Base-by-base conservation (phyloP, 2,797 vertebrate species). In the Hozukius guyotensis region DNA sequence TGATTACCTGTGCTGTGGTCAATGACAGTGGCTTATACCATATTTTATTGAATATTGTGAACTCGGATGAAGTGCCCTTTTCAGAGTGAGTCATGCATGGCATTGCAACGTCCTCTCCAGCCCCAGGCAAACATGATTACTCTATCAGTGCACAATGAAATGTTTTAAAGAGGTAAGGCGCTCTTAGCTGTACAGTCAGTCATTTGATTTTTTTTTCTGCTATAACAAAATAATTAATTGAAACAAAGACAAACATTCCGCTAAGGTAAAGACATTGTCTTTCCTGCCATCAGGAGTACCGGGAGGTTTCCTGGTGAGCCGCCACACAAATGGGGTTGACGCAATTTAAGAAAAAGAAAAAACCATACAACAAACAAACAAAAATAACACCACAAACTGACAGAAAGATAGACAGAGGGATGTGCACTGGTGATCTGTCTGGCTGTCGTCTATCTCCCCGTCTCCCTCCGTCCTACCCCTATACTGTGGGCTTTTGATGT, bases 1-100 rank as follows among this genome's bases (percentile, higher is more conserved):
- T 85, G 85, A 91, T 91, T 87, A 83, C 72, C 68, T 70, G 57
- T 61, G 22, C 72, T 56, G 57, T 61, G 76, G 69, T 78, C 83
- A 85, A 64, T 80, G 81, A 72, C 84, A 84, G 57, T 53, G 68
- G 61, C 62, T 83, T 76, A 68, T 77, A 84, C 49, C 32, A 42
- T 80, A 75, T 81, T 82, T 78, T 83, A 85, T 82, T 59, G 67
- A 87, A 91, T 76, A 79, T 67, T 79, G 83, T 85, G 85, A 87
- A 81, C 74, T 83, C 75, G 27, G 69, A 84, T 76, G 75, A 86
- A 86, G 82, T 80, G 83, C 70, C 83, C 81, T 87, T 89, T 90
- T 83, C 84, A 88, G 68, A 83, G 73, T 70, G 72, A 87, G 55
- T 85, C 75, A 78, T 81, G 79, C 78, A 55, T 86, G 75, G 71